Evolutionary conservation across 2,797 vertebrate genomes (phyloP).

Genomic region (Hapalemur alaotrensis): DNA sequence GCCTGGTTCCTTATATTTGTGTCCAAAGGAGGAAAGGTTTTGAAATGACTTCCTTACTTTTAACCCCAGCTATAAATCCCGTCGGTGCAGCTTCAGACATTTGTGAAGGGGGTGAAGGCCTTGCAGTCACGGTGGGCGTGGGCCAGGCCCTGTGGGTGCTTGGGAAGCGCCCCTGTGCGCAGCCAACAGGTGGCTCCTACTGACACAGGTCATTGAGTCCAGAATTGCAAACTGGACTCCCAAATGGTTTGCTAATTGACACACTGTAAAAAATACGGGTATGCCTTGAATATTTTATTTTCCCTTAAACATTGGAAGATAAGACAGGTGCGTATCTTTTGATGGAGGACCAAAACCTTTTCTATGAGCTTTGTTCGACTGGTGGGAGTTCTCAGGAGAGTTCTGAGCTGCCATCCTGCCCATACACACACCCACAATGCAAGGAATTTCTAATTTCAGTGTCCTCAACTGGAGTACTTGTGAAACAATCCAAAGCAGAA

Average conservation of each 20-base stretch:
- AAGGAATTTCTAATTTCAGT: background rate
- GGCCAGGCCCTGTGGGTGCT: rapidly evolving
- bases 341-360: background rate
- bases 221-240: background rate
- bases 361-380: background rate
- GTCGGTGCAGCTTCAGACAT: background rate
- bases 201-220: background rate
- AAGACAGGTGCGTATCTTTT: background rate
- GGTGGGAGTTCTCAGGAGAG: background rate
- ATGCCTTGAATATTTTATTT: background rate
- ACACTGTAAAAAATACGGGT: background rate
- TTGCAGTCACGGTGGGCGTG: rapidly evolving
- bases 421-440: background rate
- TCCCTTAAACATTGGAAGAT: background rate
- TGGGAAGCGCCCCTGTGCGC: rapidly evolving
- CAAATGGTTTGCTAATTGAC: background rate
- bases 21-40: conserved; percentile 42
- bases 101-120: background rate
- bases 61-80: background rate
- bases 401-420: background rate
- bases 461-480: background rate
- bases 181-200: rapidly evolving
- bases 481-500: background rate
- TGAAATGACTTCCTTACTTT: conserved; percentile 48
- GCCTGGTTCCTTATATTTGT: conserved; percentile 63